phyloP scores from a whole-genome alignment of 2,888 invertebrate genomes.

The Schizotus pectinicornis region DNA sequence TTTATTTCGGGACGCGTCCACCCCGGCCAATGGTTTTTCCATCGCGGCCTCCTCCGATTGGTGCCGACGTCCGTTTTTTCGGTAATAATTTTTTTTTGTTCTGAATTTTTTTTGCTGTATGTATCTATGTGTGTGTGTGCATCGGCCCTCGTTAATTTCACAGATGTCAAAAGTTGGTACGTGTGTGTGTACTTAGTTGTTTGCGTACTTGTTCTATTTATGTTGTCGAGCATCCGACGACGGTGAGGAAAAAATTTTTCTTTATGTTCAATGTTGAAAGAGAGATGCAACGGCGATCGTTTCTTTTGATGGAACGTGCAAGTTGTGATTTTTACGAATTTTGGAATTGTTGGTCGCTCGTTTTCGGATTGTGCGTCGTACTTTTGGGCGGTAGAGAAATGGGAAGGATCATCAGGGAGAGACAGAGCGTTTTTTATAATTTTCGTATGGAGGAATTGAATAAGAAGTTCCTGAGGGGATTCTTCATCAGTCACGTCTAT shows the following conservation, averaged over 20 bases:
- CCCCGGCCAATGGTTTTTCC: background rate
- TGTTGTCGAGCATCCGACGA: background rate
- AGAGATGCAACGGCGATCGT: too few species aligned
- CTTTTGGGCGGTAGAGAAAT: conserved; percentile 1
- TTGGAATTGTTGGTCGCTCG: conserved; percentile 3
- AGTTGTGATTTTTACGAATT: background rate
- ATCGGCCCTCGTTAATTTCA: background rate
- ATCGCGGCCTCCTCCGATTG: background rate
- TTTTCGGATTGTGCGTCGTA: conserved; percentile 6
- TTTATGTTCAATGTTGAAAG: background rate
- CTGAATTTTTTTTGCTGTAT: background rate
- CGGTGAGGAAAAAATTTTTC: background rate
- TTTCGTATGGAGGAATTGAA: conserved; percentile 23
- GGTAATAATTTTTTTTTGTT: background rate
- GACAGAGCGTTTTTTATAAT: conserved; percentile 23
- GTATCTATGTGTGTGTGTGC: background rate
- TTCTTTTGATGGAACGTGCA: too few species aligned
- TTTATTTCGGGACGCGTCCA: background rate
- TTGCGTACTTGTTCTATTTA: background rate
- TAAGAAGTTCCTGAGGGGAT: conserved; percentile 13
- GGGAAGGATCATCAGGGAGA: conserved; percentile 20
- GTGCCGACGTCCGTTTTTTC: background rate
- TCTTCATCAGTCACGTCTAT: background rate
- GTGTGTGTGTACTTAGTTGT: background rate
- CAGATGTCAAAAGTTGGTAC: background rate